Conservation (phyloP, 1,140 invertebrate genomes). For the Rhyacophila brunnea region DNA sequence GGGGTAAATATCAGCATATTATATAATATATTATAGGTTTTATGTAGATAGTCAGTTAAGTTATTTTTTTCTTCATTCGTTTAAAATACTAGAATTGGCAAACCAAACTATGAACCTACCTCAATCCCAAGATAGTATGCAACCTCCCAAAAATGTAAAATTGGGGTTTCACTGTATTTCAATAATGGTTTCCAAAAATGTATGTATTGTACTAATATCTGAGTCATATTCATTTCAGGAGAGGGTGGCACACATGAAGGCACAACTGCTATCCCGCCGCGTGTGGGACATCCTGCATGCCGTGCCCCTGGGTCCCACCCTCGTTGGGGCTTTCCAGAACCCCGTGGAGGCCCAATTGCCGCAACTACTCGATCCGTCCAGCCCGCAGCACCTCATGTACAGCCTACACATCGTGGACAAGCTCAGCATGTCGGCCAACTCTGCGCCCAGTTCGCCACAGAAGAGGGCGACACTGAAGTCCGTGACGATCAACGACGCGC, state of each 20-base stretch:
- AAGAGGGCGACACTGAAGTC: slow-evolving; percentile 19
- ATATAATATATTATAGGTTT: no score
- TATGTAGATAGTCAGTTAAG: no score
- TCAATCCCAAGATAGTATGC: no score
- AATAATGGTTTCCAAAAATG: no score
- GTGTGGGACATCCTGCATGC: slow-evolving; percentile 94
- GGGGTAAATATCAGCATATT: slow-evolving; percentile 60
- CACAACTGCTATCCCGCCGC: slow-evolving; percentile 81
- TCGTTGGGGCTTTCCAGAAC: slow-evolving; percentile 80
- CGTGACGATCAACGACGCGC: slow-evolving; percentile 38
- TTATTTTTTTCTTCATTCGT: no score
- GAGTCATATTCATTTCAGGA: slow-evolving; percentile 64
- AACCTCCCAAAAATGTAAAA: no score
- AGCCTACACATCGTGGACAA: slow-evolving; percentile 88
- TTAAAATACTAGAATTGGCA: no score
- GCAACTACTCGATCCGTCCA: slow-evolving; percentile 78
- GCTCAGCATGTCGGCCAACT: slow-evolving; percentile 43
- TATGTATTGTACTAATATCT: no score
- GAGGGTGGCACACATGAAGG: slow-evolving; percentile 83
- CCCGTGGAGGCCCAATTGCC: slow-evolving; percentile 65
- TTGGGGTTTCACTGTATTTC: no score
- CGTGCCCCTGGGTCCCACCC: slow-evolving; percentile 82
- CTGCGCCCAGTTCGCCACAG: slow-evolving; percentile 32
- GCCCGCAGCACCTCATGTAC: slow-evolving; percentile 93
- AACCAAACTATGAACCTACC: no score